These are phyloP conservation scores for Furnarius figulus DNA, from an alignment of 2,113 vertebrate species.

Conservation along the genomic window DNA sequence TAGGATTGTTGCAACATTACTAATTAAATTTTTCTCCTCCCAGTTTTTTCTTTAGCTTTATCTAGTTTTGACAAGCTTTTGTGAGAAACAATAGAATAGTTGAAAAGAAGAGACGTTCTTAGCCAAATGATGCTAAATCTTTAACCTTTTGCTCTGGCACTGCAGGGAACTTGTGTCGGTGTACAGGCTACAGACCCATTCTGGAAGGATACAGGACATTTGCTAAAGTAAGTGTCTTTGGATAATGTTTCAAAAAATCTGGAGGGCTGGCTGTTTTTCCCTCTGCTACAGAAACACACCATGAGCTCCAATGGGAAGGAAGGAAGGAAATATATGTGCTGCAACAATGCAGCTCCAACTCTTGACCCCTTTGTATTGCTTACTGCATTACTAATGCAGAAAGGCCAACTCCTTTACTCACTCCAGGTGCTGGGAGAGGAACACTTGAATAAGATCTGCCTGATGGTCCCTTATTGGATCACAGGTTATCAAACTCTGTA, in stretches of 20 bases:
- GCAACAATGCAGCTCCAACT: background rate
- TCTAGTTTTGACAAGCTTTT: background rate
- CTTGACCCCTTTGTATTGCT: background rate
- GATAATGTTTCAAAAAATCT: background rate
- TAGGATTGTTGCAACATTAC: background rate
- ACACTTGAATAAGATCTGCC: background rate
- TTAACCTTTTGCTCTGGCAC: background rate
- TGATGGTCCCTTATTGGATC: background rate
- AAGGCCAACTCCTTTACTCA: background rate
- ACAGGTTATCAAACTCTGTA: background rate
- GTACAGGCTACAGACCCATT: conserved; percentile 94
- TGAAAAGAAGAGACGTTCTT: background rate
- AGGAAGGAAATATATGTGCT: background rate
- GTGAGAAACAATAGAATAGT: background rate
- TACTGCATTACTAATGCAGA: background rate
- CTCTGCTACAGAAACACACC: background rate
- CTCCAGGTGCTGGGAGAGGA: background rate
- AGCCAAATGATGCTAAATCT: background rate
- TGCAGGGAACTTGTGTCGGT: conserved; percentile 93
- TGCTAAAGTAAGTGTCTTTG: conserved; percentile 78
- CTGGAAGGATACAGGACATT: conserved; percentile 92
- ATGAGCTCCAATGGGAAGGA: background rate
- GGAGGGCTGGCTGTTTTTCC: background rate
- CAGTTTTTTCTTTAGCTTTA: background rate
- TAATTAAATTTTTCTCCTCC: background rate